Conservation (phyloP, 2,113 vertebrate species). For the Mesoclemmys tuberculata region DNA sequence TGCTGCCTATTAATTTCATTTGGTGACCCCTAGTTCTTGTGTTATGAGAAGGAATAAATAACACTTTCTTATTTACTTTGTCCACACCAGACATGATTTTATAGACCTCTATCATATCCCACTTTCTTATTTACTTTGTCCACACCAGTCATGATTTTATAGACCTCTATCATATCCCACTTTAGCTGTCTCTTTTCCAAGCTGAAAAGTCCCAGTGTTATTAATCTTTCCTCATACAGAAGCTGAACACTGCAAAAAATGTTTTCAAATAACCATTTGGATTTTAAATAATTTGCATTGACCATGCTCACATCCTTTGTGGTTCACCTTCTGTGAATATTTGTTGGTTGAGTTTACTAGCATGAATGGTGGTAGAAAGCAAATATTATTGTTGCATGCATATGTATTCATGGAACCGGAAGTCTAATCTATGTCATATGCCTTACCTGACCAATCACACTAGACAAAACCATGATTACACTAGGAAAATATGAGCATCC, state of each 20-base stretch:
- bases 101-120: too few species aligned
- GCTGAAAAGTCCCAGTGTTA: too few species aligned
- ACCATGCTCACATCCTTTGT: not conserved
- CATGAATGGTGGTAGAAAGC: not conserved
- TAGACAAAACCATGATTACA: not conserved
- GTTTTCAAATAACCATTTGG: not conserved
- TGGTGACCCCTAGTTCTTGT: too few species aligned
- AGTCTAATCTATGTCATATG: not conserved
- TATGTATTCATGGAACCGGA: not conserved
- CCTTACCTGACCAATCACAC: not conserved
- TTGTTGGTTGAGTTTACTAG: not conserved
- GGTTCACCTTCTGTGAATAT: not conserved
- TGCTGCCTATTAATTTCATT: too few species aligned
- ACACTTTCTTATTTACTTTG: too few species aligned
- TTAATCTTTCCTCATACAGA: too few species aligned
- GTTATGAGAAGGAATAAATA: too few species aligned
- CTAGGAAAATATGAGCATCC: not conserved
- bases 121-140: too few species aligned
- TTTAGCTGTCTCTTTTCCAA: too few species aligned
- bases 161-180: too few species aligned
- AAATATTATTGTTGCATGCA: not conserved
- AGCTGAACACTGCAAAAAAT: not conserved
- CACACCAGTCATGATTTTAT: too few species aligned
- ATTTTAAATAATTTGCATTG: not conserved
- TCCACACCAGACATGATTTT: too few species aligned